A percentile compares a stretch with the other conserved stretches of the same genome.
Conservation (phyloP, 2,888 invertebrate genomes). For the Globia sparganii region DNA sequence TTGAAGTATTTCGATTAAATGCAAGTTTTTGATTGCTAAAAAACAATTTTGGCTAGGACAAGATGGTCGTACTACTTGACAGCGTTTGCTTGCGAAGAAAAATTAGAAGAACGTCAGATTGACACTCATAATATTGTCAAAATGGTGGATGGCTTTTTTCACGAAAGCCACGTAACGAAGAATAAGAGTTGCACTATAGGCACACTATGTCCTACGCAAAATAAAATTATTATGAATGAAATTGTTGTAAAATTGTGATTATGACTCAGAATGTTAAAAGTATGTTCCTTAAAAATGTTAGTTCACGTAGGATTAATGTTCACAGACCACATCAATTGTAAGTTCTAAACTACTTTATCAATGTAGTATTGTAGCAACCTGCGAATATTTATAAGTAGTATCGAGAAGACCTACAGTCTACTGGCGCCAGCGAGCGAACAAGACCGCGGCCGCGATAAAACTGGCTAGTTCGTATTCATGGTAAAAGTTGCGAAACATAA, state of each 20-base stretch:
- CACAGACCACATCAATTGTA: neutral
- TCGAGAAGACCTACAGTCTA: neutral
- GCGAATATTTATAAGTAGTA: neutral
- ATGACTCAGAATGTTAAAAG: neutral
- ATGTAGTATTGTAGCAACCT: neutral
- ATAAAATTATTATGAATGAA: neutral
- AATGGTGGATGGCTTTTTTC: neutral
- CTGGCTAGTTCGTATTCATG: neutral
- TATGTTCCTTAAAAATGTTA: neutral
- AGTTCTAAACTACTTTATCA: slow-evolving; percentile 9
- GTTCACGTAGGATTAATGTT: slow-evolving; percentile 17
- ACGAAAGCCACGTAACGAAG: neutral
- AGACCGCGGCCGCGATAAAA: neutral
- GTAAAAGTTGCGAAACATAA: neutral
- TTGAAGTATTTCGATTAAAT: neutral
- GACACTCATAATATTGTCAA: neutral
- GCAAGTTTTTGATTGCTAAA: neutral
- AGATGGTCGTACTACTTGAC: neutral
- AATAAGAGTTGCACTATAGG: neutral
- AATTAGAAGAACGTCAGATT: slow-evolving; percentile 2
- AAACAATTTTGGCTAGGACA: neutral
- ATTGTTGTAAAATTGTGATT: neutral
- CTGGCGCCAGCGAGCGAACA: neutral
- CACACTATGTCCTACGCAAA: neutral
- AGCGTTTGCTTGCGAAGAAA: neutral